Base-by-base conservation (phyloP, 1,140 invertebrate species). In the Arctopsyche grandis region DNA sequence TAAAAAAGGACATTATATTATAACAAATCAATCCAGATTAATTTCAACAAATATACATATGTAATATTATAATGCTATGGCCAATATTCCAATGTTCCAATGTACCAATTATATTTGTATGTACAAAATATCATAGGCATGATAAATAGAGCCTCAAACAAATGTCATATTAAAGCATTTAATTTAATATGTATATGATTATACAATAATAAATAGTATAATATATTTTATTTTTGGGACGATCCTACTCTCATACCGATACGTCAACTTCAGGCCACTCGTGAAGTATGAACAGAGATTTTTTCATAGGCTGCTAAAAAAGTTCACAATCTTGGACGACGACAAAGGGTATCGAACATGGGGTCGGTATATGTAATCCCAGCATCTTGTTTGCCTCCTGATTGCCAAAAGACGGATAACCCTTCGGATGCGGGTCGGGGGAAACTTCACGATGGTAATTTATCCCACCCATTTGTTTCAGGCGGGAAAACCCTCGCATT, bases 401-500 rank as follows among this genome's bases (percentile, higher is more conserved):
- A 69, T 69, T 69, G 66, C 22, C 66, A 24, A 29, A 29, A 69
- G 66, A 69, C 29, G 66, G 66, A 69, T 69, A 43, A 43, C 66
- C 66, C 16, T 24, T 69, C 66, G 7, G n/a, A 0, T 69, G 24
- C 16, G 9, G 0, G 10, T 12, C 12, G 5, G 9, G 66, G 16
- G 24, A 69, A 69, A 69, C 24, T 69, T 69, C 66, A 69, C 9
- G 66, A 69, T 29, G 21, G 66, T 69, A 69, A 69, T 69, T 69
- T 69, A 69, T 69, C 66, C 56, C 29, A 24, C 16, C 66, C 66
- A 43, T 69, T 69, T 69, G 66, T 69, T 69, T 10, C 29, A 26
- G 66, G 29, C 21, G 29, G 9, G 29, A 38, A 38, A 56, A 56
- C 14, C 52, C 52, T 16, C 52, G 10, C 52, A 56, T 21, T n/a